Conservation (phyloP, 2,888 invertebrate genomes). For the Arrhopalites spinosus region DNA sequence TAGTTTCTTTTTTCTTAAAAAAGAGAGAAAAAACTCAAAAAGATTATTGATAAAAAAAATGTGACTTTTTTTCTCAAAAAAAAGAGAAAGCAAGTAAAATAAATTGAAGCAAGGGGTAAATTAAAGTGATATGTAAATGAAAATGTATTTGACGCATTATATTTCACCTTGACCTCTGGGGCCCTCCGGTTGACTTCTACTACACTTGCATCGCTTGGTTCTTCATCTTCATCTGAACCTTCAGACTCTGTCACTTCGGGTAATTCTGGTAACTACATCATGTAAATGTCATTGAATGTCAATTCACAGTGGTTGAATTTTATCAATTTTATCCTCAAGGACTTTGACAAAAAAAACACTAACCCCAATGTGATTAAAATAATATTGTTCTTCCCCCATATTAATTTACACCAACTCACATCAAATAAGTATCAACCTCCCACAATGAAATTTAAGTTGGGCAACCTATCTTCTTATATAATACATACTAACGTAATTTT, state of each 20-base stretch:
- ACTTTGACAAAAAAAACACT: no score
- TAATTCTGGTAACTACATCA: constrained; percentile 54
- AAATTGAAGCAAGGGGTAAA: background rate
- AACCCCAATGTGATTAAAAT: no score
- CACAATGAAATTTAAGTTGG: no score
- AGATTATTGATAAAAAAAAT: no score
- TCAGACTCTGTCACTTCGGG: constrained; percentile 55
- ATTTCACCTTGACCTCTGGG: constrained; percentile 53
- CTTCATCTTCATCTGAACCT: constrained; percentile 48
- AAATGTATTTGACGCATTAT: background rate
- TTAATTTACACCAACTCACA: no score
- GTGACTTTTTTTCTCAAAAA: background rate
- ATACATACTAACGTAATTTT: no score
- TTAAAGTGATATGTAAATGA: background rate
- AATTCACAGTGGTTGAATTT: background rate
- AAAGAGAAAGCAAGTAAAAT: background rate
- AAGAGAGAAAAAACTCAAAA: no score
- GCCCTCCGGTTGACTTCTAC: constrained; percentile 44
- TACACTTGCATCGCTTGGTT: constrained; percentile 53
- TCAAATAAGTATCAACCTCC: no score
- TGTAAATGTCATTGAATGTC: constrained; percentile 9
- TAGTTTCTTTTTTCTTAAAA: no score
- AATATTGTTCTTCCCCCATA: no score
- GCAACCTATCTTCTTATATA: no score
- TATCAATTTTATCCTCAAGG: no score